These are phyloP conservation scores for Microplitis demolitor DNA, from an alignment of 1,140 invertebrate genomes.

Conservation along the genomic window DNA sequence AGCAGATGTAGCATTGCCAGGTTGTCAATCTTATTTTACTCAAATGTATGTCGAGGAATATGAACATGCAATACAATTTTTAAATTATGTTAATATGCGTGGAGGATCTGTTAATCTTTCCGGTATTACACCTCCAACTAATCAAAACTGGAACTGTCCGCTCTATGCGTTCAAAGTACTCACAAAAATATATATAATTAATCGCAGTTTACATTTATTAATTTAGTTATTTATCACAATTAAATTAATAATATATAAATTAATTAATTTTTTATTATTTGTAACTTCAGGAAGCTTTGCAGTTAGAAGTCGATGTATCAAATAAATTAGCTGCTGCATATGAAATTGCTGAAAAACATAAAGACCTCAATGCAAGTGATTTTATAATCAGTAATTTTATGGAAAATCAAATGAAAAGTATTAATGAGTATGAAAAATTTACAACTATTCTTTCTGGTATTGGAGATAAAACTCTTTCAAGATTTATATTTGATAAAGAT, in stretches of 20 bases:
- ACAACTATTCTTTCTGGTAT: slow-evolving; percentile 47
- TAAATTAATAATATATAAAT: no score
- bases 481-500: slow-evolving; percentile 51
- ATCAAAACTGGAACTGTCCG: slow-evolving; percentile 53
- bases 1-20: slow-evolving; percentile 47
- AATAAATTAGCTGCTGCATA: slow-evolving; percentile 41
- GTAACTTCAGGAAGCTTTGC: slow-evolving; percentile 40
- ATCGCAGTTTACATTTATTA: no score
- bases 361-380: slow-evolving; percentile 46
- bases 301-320: slow-evolving; percentile 42
- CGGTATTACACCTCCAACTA: slow-evolving; percentile 32
- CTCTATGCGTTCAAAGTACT: slow-evolving; percentile 49
- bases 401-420: slow-evolving; percentile 49
- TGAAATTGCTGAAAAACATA: slow-evolving; percentile 39
- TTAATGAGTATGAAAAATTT: slow-evolving; percentile 47
- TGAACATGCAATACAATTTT: slow-evolving; percentile 41
- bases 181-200: background rate
- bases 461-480: slow-evolving; percentile 43
- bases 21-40: slow-evolving; percentile 49
- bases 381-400: slow-evolving; percentile 50
- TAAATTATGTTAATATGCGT: slow-evolving; percentile 49
- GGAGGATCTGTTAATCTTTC: slow-evolving; percentile 43
- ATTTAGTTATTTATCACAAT: no score
- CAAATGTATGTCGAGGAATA: slow-evolving; percentile 53
- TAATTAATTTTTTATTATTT: background rate